Evolutionary conservation across 2,888 invertebrate species (phyloP), one percentile per base, ranked within the genome.

Genomic region (Caenorhabditis drosophilae): DNA sequence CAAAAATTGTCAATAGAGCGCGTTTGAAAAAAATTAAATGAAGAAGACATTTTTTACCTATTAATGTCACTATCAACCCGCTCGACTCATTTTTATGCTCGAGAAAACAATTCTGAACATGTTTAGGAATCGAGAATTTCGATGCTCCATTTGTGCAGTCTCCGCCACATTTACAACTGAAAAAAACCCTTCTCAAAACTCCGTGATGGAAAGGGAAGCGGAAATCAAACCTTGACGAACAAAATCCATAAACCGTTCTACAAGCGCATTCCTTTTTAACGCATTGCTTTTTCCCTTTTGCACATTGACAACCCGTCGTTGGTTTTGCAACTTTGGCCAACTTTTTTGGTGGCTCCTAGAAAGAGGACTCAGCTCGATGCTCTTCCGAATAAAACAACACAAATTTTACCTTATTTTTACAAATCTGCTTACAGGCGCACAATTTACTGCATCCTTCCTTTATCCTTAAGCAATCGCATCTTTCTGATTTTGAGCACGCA

Each of bases 231-330:
- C 57, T 70, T 34, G 75, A 69, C 23, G 81, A 78, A 59, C 83
- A 83, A 60, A 83, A 83, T 49, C 83, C 83, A 61, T 82, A 83
- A 36, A 82, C 74, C 2, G 73, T 68, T 34, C 83, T 69, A 47
- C 83, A 83, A n/a, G 81, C 79, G 48, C 83, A 83, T 50, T 83
- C 83, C 53, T 82, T 81, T 63, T 82, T 83, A 38, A 79, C 77
- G 49, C 83, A 83, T 61, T 83, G 83, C 61, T 82, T 82, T 69
- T 83, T 83, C 52, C 75, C 76, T 57, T 83, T 83, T n/a, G 78
- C 75, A 62, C 83, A 83, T 51, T 78, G 76, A 56, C 81, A 82
- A 48, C 83, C 82, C 11, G 72, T 63, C 4, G 75, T 70, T 11
- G 83, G 83, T 49, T 83, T 83, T 25, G 73, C 69, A 12, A 77